Conservation (phyloP, 1,140 invertebrate species). For the Teleogryllus occipitalis region DNA sequence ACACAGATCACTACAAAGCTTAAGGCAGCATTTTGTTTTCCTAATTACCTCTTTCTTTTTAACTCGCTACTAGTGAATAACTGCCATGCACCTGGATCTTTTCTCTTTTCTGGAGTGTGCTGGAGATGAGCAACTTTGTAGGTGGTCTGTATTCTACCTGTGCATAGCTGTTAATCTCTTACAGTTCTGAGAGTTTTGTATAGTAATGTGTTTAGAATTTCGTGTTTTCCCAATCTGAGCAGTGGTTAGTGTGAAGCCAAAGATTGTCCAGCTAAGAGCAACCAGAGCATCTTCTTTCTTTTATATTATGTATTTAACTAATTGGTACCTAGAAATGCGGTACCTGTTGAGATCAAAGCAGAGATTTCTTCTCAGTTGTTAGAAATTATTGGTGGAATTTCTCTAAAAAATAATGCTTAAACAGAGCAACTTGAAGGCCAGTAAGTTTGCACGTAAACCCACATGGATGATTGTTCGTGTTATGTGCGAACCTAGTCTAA, state of each 20-base stretch:
- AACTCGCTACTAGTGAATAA: background rate
- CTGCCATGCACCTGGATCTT: too few relatives aligned
- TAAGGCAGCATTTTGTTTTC: slow-evolving; percentile 35
- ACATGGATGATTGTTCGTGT: too few relatives aligned
- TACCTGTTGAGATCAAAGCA: too few relatives aligned
- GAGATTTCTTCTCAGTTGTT: too few relatives aligned
- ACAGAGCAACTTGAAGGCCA: too few relatives aligned
- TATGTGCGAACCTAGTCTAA: too few relatives aligned
- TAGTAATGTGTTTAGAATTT: background rate
- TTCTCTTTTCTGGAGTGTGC: too few relatives aligned
- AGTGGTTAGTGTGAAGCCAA: background rate
- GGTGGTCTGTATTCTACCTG: background rate
- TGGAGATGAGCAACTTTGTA: background rate
- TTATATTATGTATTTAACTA: background rate
- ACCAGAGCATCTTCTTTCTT: background rate
- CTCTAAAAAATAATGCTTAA: too few relatives aligned
- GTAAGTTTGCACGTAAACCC: too few relatives aligned
- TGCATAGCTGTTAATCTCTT: background rate
- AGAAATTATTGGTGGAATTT: too few relatives aligned
- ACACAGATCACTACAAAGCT: slow-evolving; percentile 58
- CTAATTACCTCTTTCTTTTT: background rate
- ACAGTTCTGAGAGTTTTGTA: background rate
- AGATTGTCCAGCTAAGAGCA: background rate
- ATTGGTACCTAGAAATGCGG: too few relatives aligned
- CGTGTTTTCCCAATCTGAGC: background rate